phyloP scores from a whole-genome alignment of 2,888 invertebrate genomes.

The Bhutanitis thaidina region DNA sequence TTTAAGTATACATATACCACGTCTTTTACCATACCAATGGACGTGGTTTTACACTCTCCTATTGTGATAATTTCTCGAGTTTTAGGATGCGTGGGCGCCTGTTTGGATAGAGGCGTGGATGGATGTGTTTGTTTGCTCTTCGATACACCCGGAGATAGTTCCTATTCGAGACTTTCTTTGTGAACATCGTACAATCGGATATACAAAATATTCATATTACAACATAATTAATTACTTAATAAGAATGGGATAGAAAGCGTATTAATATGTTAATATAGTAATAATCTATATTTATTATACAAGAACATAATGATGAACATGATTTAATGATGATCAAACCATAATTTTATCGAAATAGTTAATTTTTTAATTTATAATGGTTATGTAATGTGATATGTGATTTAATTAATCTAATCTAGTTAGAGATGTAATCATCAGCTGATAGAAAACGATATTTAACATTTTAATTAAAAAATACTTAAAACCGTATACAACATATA shows the following conservation, averaged over 20 bases:
- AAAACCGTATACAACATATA: no score
- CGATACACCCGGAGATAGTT: no score
- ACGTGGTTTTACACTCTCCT: not conserved
- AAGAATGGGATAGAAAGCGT: not conserved
- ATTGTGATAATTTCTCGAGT: not conserved
- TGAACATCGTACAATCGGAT: not conserved
- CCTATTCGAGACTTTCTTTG: constrained; percentile 1
- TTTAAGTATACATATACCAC: no score
- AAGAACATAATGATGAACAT: not conserved
- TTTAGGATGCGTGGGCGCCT: constrained; percentile 3
- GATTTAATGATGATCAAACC: not conserved
- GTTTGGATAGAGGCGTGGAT: constrained; percentile 2
- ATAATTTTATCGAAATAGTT: not conserved
- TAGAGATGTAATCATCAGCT: no score
- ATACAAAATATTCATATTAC: not conserved
- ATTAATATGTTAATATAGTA: constrained; percentile 4
- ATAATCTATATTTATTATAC: not conserved
- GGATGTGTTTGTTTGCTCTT: not conserved
- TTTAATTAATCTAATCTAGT: no score
- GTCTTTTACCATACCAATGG: no score
- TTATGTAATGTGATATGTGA: no score
- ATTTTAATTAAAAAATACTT: no score
- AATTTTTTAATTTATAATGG: not conserved
- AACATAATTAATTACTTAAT: not conserved
- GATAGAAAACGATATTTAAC: no score